Percentiles rank a stretch among this genome's conserved stretches.
phyloP scores from a whole-genome alignment of 2,888 invertebrate genomes.

The Drosophila conformis region DNA sequence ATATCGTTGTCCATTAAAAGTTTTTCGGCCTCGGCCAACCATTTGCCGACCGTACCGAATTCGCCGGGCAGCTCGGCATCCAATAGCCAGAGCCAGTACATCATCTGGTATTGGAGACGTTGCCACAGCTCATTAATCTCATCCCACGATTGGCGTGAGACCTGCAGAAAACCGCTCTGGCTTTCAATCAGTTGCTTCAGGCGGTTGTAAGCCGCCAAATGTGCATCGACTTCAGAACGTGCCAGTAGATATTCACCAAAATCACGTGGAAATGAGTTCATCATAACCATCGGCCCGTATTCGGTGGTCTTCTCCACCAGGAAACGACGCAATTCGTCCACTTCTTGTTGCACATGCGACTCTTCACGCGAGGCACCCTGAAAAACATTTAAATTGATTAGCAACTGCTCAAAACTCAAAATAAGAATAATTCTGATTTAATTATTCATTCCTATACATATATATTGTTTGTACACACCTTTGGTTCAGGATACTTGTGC shows the following conservation, averaged over 20 bases:
- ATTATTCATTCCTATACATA: neutral
- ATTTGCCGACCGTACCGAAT: conserved; percentile 93
- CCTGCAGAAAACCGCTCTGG: conserved; percentile 90
- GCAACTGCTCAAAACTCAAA: neutral
- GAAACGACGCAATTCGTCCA: conserved; percentile 93
- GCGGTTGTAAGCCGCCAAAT: conserved; percentile 90
- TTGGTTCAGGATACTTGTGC: conserved; percentile 96
- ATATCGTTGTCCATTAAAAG: conserved; percentile 92
- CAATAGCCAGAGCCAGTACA: conserved; percentile 95
- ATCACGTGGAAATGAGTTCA: conserved; percentile 90
- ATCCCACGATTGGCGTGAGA: conserved; percentile 94
- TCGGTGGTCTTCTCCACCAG: conserved; percentile 91
- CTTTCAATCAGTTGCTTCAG: conserved; percentile 92
- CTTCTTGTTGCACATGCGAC: conserved; percentile 92
- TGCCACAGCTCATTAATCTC: conserved; percentile 93
- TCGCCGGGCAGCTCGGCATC: conserved; percentile 94
- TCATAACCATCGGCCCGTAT: conserved; percentile 91
- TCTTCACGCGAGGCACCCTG: conserved; percentile 90
- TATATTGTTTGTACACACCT: conserved; percentile 84
- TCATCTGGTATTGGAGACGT: conserved; percentile 91
- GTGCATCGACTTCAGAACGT: conserved; percentile 91
- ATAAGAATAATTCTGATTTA: neutral
- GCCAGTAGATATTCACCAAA: conserved; percentile 93
- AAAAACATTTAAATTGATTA: neutral
- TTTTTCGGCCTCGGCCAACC: conserved; percentile 95